Evolutionary conservation across 2,113 vertebrate species (phyloP), one percentile per base, ranked within the genome.

Genomic region (Ophthalmotilapia sp.): DNA sequence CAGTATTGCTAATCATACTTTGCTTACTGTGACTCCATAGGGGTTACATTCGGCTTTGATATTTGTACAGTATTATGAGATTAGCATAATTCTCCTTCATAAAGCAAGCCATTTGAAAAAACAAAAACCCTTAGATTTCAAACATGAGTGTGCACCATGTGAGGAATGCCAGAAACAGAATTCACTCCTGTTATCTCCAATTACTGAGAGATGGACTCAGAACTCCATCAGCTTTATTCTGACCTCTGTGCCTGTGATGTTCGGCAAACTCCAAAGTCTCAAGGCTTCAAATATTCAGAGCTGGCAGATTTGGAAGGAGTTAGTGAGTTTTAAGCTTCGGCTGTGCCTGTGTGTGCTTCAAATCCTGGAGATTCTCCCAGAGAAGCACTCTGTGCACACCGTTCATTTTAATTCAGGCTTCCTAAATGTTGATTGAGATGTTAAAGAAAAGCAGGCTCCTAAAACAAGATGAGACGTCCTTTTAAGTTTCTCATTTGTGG

Each of bases 221-320:
- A 65, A 38, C 13, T 83, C 80, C 73, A 73, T 87, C 89, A 80
- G 90, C 87, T 93, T 90, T 89, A 70, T 49, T 83, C 65, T 85
- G 79, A 93, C 86, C 91, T 53, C 33, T 84, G 65, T 86, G 86
- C 83, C 83, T n/a, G 47, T 33, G 80, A 88, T 86, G 75, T 80
- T 87, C 82, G 56, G 79, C 36, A 84, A 92, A 92, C 81, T 90
- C 75, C 53, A 14, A 56, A 85, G 49, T 91, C 45, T 70, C 77
- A 40, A 75, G 29, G 85, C 75, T 87, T 87, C 54, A 87, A 26
- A 81, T 55, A 84, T 88, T 82, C 85, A 65, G 75, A 89, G 85
- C 89, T 84, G 86, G 31, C 75, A 92, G 89, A 82, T 91, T 88
- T 84, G 45, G 49, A 42, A 80, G 84, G 75, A 83, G 84, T 85